A percentile compares a stretch with the other conserved stretches of the same genome.
Evolutionary conservation across 2,797 vertebrate genomes (phyloP).

Genomic region (Rhabdophis nuchalis): DNA sequence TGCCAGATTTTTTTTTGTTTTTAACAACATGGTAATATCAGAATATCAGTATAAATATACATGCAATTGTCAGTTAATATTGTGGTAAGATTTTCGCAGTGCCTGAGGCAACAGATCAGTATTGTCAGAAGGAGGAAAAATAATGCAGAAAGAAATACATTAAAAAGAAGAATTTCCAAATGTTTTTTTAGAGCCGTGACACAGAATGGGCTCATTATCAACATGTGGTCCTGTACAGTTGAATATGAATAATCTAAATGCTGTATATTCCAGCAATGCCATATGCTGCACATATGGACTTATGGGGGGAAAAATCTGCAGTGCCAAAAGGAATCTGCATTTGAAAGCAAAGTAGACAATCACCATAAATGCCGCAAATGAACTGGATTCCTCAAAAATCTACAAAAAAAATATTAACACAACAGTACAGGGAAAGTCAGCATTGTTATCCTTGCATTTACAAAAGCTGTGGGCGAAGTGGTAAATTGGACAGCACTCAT

Average conservation of each 20-base stretch:
- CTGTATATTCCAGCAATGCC: constrained; percentile 51
- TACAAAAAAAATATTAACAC: not conserved
- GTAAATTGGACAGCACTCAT: not conserved
- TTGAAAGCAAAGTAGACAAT: constrained; percentile 22
- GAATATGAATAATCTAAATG: constrained; percentile 60
- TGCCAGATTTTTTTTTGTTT: constrained; percentile 53
- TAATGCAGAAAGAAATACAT: constrained; percentile 40
- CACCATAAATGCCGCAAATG: not conserved
- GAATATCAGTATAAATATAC: constrained; percentile 72
- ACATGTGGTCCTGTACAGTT: constrained; percentile 66
- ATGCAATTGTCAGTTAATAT: constrained; percentile 77
- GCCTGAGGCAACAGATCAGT: constrained; percentile 71
- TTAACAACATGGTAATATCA: constrained; percentile 74
- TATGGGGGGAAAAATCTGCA: constrained; percentile 48
- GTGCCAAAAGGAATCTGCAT: constrained; percentile 41
- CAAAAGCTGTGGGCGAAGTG: not conserved
- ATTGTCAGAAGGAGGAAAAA: constrained; percentile 68
- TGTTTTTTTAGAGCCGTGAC: constrained; percentile 63
- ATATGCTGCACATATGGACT: constrained; percentile 61
- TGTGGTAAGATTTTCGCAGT: constrained; percentile 69
- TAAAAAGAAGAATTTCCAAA: constrained; percentile 58
- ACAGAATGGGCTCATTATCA: constrained; percentile 71
- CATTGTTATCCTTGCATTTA: not conserved
- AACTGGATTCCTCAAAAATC: not conserved
- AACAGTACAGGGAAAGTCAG: not conserved